Percentiles rank a stretch among this genome's conserved stretches.
Conservation (phyloP, 2,113 vertebrate species). For the Rhabdomys dilectus region DNA sequence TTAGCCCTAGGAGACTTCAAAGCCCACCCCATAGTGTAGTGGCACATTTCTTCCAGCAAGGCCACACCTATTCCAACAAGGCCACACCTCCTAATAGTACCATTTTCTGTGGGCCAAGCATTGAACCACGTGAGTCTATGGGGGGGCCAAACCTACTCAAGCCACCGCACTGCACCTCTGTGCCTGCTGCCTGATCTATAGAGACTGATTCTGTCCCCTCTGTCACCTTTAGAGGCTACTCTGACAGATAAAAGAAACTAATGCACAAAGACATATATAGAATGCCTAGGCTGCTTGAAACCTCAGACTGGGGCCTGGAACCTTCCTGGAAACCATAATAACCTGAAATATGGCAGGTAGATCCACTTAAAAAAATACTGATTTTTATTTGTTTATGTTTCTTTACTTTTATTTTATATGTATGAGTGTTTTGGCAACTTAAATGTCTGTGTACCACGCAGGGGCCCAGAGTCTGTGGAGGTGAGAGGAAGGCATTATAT, state of each 20-base stretch:
- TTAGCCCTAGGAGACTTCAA: too few species aligned
- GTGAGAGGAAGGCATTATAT: not conserved
- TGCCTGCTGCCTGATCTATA: not conserved
- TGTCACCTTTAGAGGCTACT: not conserved
- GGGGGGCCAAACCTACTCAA: too few species aligned
- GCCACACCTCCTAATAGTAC: too few species aligned
- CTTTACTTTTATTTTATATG: not conserved
- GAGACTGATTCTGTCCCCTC: too few species aligned
- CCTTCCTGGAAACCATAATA: not conserved
- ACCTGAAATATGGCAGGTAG: not conserved
- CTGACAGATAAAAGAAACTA: not conserved
- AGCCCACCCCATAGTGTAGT: too few species aligned
- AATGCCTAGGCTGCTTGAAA: not conserved
- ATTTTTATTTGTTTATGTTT: not conserved
- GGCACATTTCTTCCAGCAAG: too few species aligned
- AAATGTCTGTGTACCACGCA: not conserved
- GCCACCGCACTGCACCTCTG: not conserved
- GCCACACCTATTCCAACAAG: too few species aligned
- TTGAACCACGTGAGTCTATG: too few species aligned
- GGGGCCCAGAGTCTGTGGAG: not conserved
- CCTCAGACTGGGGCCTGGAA: not conserved
- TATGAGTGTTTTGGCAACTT: not conserved
- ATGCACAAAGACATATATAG: not conserved
- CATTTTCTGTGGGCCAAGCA: too few species aligned
- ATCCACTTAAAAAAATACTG: not conserved